Evolutionary conservation across 2,888 invertebrate species (phyloP).

Genomic region (Drosophila meridiana): DNA sequence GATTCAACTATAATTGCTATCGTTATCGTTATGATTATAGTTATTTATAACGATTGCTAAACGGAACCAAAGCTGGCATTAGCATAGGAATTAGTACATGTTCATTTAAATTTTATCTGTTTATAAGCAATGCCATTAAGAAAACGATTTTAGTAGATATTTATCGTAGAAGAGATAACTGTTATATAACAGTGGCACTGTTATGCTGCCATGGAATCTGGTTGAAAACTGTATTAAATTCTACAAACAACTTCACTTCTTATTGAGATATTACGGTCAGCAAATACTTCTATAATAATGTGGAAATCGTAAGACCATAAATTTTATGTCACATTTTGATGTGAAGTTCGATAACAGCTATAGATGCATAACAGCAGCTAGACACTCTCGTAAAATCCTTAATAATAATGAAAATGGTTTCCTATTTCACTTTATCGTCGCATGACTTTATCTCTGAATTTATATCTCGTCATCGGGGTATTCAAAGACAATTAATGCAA

Average conservation of each 20-base stretch:
- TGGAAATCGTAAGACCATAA: background rate
- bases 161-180: background rate
- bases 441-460: background rate
- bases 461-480: background rate
- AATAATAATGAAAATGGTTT: background rate
- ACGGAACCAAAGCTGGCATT: background rate
- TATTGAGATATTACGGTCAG: background rate
- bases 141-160: background rate
- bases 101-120: background rate
- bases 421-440: slow-evolving; percentile 1
- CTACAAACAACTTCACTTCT: too few relatives aligned
- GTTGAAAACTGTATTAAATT: background rate
- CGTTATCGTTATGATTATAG: background rate
- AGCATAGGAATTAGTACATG: background rate
- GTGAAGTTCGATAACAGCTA: background rate
- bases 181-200: background rate
- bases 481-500: slow-evolving; percentile 20
- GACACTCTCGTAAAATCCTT: slow-evolving; percentile 3
- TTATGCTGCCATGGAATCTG: background rate
- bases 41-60: background rate
- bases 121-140: background rate
- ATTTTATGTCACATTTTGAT: background rate
- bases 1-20: background rate
- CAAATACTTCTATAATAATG: background rate
- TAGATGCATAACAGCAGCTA: background rate